phyloP scores from a whole-genome alignment of 2,888 invertebrate genomes.

The Acanthococcus lagerstroemiae region DNA sequence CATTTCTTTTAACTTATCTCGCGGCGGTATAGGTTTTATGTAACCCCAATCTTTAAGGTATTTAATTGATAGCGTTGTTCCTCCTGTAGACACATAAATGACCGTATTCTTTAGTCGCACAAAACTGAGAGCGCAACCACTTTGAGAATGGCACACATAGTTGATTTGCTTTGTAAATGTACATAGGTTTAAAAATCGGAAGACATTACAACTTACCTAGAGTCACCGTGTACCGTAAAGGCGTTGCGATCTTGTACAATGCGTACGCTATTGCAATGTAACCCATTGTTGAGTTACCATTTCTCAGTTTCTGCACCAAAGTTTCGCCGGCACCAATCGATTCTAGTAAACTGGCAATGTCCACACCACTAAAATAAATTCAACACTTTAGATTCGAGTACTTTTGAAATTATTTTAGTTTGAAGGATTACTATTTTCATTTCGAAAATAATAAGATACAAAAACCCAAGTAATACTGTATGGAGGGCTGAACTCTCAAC shows the following conservation, averaged over 20 bases:
- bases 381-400: too few relatives aligned
- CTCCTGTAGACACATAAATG: constrained; percentile 47
- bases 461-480: background rate
- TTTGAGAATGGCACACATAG: too few relatives aligned
- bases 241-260: constrained; percentile 86
- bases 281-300: constrained; percentile 60
- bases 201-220: constrained; percentile 61
- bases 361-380: constrained; percentile 85
- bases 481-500: too few relatives aligned
- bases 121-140: too few relatives aligned
- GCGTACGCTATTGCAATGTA: constrained; percentile 82
- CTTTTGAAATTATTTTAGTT: background rate
- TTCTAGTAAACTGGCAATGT: constrained; percentile 70
- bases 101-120: too few relatives aligned
- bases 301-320: constrained; percentile 60
- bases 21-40: constrained; percentile 63
- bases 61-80: constrained; percentile 75
- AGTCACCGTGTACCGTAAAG: constrained; percentile 84
- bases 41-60: constrained; percentile 68
- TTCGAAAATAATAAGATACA: background rate
- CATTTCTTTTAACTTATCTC: constrained; percentile 53
- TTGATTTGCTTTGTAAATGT: too few relatives aligned
- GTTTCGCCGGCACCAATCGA: constrained; percentile 65
- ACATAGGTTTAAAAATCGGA: too few relatives aligned
- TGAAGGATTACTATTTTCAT: background rate